Evolutionary conservation across 1,140 invertebrate genomes (phyloP), one percentile per base, ranked within the genome.

Genomic region (Piezodorus guildinii): DNA sequence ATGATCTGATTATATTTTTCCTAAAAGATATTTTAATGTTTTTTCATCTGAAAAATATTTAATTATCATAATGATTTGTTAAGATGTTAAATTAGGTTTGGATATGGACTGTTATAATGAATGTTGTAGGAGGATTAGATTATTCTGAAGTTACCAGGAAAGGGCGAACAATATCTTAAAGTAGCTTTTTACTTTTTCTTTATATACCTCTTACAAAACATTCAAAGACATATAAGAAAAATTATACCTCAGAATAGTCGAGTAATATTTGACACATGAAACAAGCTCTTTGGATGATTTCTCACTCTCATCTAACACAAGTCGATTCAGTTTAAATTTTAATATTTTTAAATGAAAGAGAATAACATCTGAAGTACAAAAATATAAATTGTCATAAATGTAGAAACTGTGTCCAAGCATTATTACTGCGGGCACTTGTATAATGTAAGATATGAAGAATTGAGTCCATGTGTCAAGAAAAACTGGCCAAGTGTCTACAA

Each of bases 371-470:
- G 52, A 56, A 3, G 23, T 19, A 23, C 52, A 56, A 23, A 56
- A 56, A 25, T 56, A 56, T 16, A 56, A 21, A 23, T 56, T 56
- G 52, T 56, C 52, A 25, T 23, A 56, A 16, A 56, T 16, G 23
- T 56, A 56, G 21, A 56, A 56, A 4, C 17, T 23, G 15, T 56
- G 52, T 1, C 52, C 52, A 15, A 56, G 17, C 8, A 23, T 6
- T 16, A 19, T 23, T 21, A 56, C 52, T 56, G 23, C 52, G 27
- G 52, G 52, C 10, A 19, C 23, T 23, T 56, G 52, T 14, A 56
- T 27, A 25, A 23, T 3, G 21, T 56, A 56, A 5, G 52, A 56
- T 5, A 25, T 2, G 17, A 25, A 10, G 52, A 56, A 56, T 10
- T 56, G 19, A 3, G 19, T 21, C 52, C 52, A 56, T 16, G 19